Percentiles rank a stretch among this genome's conserved stretches.
These are phyloP conservation scores for Drosophila lutescens DNA, from an alignment of 2,888 invertebrate species.

Conservation along the genomic window DNA sequence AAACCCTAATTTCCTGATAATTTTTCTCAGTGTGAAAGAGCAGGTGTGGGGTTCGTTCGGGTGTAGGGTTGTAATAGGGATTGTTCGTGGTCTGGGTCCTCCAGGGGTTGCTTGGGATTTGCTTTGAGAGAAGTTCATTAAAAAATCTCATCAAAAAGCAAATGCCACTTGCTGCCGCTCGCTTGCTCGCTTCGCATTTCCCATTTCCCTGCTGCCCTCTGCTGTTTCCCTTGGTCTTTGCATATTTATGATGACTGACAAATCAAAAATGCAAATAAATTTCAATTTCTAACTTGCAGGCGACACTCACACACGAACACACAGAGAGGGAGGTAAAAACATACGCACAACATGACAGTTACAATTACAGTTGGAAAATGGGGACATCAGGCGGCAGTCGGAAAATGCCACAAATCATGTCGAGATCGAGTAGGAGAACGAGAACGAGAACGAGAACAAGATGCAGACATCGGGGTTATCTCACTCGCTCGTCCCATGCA, in stretches of 20 bases:
- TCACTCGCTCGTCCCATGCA: conserved; percentile 53
- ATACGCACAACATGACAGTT: conserved; percentile 76
- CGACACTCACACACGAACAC: conserved; percentile 38
- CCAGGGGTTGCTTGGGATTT: conserved; percentile 13
- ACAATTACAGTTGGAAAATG: conserved; percentile 72
- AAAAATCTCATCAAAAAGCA: conserved; percentile 49
- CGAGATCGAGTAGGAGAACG: conserved; percentile 4
- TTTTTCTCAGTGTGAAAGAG: neutral
- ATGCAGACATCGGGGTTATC: conserved; percentile 25
- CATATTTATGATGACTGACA: conserved; percentile 72
- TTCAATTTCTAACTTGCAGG: conserved; percentile 72
- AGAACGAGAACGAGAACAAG: neutral
- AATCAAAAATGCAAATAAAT: conserved; percentile 81
- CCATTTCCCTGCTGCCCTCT: conserved; percentile 11
- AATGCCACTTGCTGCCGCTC: conserved; percentile 38
- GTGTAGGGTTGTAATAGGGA: conserved; percentile 8
- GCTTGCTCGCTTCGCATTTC: conserved; percentile 10
- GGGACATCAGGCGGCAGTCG: conserved; percentile 43
- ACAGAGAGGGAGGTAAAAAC: conserved; percentile 5
- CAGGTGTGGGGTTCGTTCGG: conserved; percentile 7
- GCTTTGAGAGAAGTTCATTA: conserved; percentile 42
- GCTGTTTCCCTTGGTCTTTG: conserved; percentile 49
- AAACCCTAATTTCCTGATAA: too few species aligned
- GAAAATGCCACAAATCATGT: conserved; percentile 66
- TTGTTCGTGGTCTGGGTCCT: conserved; percentile 4